These are phyloP conservation scores for Melanchra persicariae DNA, from an alignment of 2,888 invertebrate species.

Conservation along the genomic window DNA sequence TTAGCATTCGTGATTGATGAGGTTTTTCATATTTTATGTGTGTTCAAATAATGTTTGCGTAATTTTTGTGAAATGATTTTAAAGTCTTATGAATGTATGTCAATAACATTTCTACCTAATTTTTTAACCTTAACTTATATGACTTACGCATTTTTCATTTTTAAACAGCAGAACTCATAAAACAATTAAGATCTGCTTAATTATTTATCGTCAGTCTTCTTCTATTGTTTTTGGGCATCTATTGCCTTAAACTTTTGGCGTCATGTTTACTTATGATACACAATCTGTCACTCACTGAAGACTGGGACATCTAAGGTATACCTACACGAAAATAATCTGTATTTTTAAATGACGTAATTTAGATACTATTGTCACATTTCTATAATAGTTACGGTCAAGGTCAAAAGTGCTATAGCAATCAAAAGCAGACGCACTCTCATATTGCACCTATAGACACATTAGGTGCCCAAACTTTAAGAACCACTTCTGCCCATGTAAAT, in stretches of 20 bases:
- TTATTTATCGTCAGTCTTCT: constrained; percentile 24
- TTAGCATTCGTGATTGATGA: constrained; percentile 36
- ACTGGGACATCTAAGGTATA: neutral
- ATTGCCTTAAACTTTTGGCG: constrained; percentile 26
- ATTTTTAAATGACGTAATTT: neutral
- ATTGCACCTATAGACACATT: neutral
- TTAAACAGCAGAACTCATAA: neutral
- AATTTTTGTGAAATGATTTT: constrained; percentile 12
- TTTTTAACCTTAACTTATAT: neutral
- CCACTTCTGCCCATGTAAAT: too few relatives aligned
- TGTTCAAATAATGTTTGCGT: constrained; percentile 5
- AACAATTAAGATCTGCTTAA: constrained; percentile 6
- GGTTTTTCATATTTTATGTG: constrained; percentile 30
- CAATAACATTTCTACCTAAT: neutral
- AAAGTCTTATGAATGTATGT: neutral
- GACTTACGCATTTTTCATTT: neutral
- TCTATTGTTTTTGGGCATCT: constrained; percentile 19
- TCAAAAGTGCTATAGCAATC: neutral
- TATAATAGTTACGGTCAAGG: neutral
- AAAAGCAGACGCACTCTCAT: neutral
- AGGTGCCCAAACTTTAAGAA: too few relatives aligned
- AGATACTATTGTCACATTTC: neutral
- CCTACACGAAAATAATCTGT: neutral
- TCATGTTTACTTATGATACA: constrained; percentile 31
- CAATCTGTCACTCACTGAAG: constrained; percentile 8